These are phyloP conservation scores for Gallirallus australis DNA, from an alignment of 2,797 vertebrate species.

Conservation along the genomic window DNA sequence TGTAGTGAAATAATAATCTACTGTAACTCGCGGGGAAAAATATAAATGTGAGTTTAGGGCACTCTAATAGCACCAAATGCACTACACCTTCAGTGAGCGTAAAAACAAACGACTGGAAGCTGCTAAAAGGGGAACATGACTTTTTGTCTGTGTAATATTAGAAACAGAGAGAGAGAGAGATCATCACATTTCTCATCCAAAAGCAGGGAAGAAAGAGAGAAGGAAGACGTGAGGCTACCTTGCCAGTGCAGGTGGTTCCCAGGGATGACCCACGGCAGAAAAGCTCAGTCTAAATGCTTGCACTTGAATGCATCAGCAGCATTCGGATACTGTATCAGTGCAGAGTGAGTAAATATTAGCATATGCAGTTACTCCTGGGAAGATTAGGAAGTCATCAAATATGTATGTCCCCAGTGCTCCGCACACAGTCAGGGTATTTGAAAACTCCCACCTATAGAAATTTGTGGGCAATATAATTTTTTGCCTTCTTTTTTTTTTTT, in stretches of 20 bases:
- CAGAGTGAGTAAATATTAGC: conserved; percentile 54
- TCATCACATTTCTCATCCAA: conserved; percentile 30
- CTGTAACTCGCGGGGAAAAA: conserved; percentile 37
- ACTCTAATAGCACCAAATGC: neutral
- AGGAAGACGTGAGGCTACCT: neutral
- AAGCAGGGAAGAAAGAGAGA: neutral
- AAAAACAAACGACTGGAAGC: conserved; percentile 68
- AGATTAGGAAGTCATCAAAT: conserved; percentile 60
- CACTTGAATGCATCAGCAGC: neutral
- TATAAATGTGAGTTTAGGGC: conserved; percentile 57
- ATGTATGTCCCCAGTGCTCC: neutral
- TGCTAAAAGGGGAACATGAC: conserved; percentile 57
- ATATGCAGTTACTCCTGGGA: conserved; percentile 14
- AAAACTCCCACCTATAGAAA: neutral
- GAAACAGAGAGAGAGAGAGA: neutral
- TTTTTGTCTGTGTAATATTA: conserved; percentile 7
- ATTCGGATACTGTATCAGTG: neutral
- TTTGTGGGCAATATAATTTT: neutral
- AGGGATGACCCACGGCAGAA: neutral
- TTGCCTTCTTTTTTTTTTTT: too few relatives aligned
- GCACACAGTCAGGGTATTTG: accelerated
- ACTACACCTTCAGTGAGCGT: conserved; percentile 55
- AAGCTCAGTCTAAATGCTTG: neutral
- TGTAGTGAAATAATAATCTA: conserved; percentile 64
- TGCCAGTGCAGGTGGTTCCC: neutral